phyloP scores from a whole-genome alignment of 2,888 invertebrate species.

The Tenthredo mesomela region DNA sequence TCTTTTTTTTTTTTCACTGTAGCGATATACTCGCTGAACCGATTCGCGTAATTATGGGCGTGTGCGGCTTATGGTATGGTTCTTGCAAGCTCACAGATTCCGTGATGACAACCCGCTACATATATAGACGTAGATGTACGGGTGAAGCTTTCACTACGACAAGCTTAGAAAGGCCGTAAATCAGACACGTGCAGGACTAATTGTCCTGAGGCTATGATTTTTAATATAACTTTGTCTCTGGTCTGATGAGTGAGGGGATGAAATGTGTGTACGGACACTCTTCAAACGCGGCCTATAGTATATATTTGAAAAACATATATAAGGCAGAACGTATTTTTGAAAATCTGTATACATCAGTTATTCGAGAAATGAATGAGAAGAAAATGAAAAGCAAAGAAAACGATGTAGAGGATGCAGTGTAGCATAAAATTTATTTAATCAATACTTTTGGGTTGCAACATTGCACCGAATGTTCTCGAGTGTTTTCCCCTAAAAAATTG shows the following conservation, averaged over 20 bases:
- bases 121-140: constrained; percentile 59
- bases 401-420: no score
- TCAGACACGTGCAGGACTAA: constrained; percentile 64
- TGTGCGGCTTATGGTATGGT: constrained; percentile 33
- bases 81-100: background rate
- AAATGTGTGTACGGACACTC: background rate
- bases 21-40: constrained; percentile 57
- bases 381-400: background rate
- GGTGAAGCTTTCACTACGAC: constrained; percentile 53
- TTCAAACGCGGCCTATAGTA: background rate
- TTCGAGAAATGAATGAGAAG: background rate
- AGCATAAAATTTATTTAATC: constrained; percentile 10
- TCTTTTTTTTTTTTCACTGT: constrained; percentile 15
- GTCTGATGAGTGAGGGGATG: background rate
- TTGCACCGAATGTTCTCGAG: background rate
- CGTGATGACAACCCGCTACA: constrained; percentile 17
- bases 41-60: constrained; percentile 63
- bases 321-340: background rate
- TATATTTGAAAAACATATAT: background rate
- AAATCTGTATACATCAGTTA: background rate
- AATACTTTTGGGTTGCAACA: background rate
- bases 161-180: constrained; percentile 51
- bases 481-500: background rate
- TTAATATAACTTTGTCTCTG: constrained; percentile 58
- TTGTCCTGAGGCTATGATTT: constrained; percentile 63